These are phyloP conservation scores for Rhaphigaster nebulosa DNA, from an alignment of 2,888 invertebrate species.

Conservation along the genomic window DNA sequence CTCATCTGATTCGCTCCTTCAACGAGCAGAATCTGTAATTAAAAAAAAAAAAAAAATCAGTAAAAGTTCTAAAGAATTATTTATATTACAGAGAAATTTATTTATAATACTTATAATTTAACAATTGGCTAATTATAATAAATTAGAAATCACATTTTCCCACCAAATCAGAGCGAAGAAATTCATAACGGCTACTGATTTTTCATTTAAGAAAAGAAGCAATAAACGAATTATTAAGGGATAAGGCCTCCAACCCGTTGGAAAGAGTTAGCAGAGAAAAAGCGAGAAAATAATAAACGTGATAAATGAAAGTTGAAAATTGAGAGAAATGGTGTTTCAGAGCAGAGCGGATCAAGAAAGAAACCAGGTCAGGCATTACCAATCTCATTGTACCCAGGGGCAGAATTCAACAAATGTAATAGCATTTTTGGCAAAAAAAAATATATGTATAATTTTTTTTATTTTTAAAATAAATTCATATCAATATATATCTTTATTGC, in stretches of 20 bases:
- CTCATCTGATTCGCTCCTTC: background rate
- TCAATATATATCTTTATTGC: background rate
- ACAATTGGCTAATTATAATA: too few species aligned
- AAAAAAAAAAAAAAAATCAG: background rate
- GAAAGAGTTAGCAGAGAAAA: slow-evolving; percentile 18
- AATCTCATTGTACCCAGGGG: background rate
- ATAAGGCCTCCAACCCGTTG: background rate
- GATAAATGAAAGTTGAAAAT: slow-evolving; percentile 20
- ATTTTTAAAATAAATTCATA: background rate
- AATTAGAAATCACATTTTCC: background rate
- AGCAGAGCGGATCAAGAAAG: background rate
- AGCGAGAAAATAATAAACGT: slow-evolving; percentile 30
- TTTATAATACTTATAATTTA: too few species aligned
- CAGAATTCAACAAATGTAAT: background rate
- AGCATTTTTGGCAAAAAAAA: background rate
- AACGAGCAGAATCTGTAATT: background rate
- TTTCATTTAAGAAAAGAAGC: slow-evolving; percentile 26
- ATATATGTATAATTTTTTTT: background rate
- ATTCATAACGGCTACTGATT: slow-evolving; percentile 26
- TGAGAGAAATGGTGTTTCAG: slow-evolving; percentile 18
- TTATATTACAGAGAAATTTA: background rate
- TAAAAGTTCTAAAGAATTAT: background rate
- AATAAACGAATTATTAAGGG: slow-evolving; percentile 22
- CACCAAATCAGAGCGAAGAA: background rate
- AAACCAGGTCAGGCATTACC: slow-evolving; percentile 46